Evolutionary conservation across 2,113 vertebrate genomes (phyloP), one percentile per base, ranked within the genome.

Genomic region (Acanthisitta chloris): DNA sequence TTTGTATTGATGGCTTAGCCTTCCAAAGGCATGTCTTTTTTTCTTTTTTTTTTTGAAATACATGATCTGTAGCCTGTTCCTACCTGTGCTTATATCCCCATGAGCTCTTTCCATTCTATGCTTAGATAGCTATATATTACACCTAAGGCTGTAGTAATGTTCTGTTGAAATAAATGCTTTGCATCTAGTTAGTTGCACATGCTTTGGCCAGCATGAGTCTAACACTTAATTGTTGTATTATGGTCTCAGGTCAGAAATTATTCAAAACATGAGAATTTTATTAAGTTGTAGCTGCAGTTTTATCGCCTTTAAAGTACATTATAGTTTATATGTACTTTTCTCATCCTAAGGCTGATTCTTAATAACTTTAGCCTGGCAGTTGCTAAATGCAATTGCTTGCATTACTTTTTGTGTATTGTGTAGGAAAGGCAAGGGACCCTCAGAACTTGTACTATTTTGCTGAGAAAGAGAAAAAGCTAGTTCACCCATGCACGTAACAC

Each of bases 331-430:
- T 23, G 65, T 64, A 84, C 52, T 79, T 96, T 79, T n/a, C 26
- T 92, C 74, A 95, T 91, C 65, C 84, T 91, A 81, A 59, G 57
- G 57, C 57, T 48, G 48, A 65, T 70, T 91, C 72, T 94, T 94
- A 93, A 72, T 91, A 94, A 93, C 40, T 87, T 66, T 52, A 90
- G 31, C 15, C 31, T 80, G 84, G 79, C 78, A 90, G 43, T 55
- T n/a, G n/a, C n/a, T n/a, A 89, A 87, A 92, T 83, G 64, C 64
- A 86, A 78, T 43, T 76, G 55, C 29, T 87, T 89, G 59, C 78
- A 87, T 82, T 51, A 52, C 24, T 79, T 89, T 23, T 25, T 71
- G 34, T 21, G 36, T 38, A 58, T 67, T 66, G 55, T 74, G 43
- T 9, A 74, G 36, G 48, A 91, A 89, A 81, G 17, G 64, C 29